Percentiles rank a stretch among this genome's conserved stretches.
Evolutionary conservation across 2,888 invertebrate genomes (phyloP).

Genomic region (Ochlodes sylvanus): DNA sequence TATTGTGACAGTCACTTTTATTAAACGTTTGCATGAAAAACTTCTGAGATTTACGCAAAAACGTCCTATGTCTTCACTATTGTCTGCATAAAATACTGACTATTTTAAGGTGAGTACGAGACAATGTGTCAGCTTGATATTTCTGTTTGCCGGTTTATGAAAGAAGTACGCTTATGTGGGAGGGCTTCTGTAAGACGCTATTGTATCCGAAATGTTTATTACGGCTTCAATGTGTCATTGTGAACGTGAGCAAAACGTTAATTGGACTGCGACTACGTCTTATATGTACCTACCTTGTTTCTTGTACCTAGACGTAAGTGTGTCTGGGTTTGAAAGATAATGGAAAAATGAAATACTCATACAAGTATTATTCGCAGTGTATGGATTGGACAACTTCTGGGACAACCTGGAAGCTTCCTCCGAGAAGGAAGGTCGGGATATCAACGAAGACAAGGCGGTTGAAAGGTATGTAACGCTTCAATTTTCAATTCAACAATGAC

Average conservation of each 20-base stretch:
- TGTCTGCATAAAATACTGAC: conserved; percentile 7
- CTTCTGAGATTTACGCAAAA: conserved; percentile 25
- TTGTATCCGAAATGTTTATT: conserved; percentile 44
- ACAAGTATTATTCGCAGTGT: conserved; percentile 57
- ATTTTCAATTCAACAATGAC: neutral
- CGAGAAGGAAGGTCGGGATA: conserved; percentile 70
- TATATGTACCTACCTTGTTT: conserved; percentile 25
- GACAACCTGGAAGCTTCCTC: conserved; percentile 71
- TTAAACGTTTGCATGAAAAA: conserved; percentile 2
- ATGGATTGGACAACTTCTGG: conserved; percentile 80
- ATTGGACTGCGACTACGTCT: conserved; percentile 32
- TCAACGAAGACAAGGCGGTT: conserved; percentile 65
- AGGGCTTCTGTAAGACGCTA: conserved; percentile 39
- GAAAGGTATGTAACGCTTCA: conserved; percentile 65
- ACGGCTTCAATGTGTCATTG: conserved; percentile 42
- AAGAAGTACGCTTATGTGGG: conserved; percentile 38
- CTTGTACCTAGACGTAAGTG: conserved; percentile 5
- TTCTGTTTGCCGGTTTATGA: conserved; percentile 31
- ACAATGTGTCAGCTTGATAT: conserved; percentile 5
- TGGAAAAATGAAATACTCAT: neutral
- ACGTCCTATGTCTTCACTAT: neutral
- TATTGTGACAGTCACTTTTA: neutral
- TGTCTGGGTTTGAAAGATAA: neutral
- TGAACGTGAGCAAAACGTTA: conserved; percentile 34
- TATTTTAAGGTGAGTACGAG: conserved; percentile 15